Conservation (phyloP, 2,888 invertebrate species). For the Melipona bicolor region DNA sequence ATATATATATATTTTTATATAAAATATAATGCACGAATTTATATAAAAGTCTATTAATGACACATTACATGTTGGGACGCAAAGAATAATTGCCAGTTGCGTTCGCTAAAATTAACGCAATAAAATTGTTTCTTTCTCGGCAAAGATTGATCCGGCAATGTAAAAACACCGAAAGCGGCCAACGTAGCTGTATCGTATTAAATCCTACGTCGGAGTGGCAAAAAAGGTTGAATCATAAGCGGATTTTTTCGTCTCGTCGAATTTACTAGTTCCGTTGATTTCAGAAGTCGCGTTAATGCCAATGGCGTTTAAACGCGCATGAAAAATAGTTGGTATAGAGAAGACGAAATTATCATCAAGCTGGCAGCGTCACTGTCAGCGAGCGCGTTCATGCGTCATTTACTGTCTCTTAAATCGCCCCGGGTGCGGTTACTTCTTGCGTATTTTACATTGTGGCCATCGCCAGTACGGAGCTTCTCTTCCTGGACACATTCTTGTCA, state of each 20-base stretch:
- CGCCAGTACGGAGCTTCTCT: slow-evolving; percentile 12
- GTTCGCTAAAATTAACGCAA: no score
- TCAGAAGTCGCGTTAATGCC: slow-evolving; percentile 7
- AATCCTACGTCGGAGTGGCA: neutral
- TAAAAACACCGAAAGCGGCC: neutral
- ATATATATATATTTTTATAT: no score
- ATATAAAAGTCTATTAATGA: no score
- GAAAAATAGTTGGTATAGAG: slow-evolving; percentile 24
- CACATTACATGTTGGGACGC: no score
- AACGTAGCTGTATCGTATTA: neutral
- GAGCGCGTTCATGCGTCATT: slow-evolving; percentile 50
- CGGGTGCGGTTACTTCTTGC: slow-evolving; percentile 52
- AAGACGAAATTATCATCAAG: slow-evolving; percentile 17
- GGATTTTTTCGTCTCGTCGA: neutral
- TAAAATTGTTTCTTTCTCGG: neutral
- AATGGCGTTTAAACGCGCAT: slow-evolving; percentile 11
- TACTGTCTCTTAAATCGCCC: slow-evolving; percentile 51
- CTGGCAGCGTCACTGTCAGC: slow-evolving; percentile 43
- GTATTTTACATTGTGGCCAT: slow-evolving; percentile 38
- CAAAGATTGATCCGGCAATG: neutral
- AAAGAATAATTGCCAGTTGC: no score
- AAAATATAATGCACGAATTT: no score
- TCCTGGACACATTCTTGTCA: slow-evolving; percentile 14
- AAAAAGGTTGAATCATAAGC: neutral
- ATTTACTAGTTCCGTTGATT: neutral